Evolutionary conservation across 2,113 vertebrate genomes (phyloP).

Genomic region (Calyptomena viridis): DNA sequence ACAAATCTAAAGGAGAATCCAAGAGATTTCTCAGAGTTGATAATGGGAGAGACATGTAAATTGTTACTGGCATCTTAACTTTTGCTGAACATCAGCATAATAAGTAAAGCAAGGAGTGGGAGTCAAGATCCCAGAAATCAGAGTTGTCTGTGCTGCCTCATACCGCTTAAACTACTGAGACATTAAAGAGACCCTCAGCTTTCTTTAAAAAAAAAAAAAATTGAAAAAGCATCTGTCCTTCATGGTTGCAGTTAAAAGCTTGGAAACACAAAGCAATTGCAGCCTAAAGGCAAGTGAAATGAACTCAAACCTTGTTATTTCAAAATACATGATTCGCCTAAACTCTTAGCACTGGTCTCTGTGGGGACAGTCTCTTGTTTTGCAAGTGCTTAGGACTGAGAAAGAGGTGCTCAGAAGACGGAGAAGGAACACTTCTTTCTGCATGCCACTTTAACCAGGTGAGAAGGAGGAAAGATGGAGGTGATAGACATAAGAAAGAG

Average conservation of each 20-base stretch:
- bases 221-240: background rate
- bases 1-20: background rate
- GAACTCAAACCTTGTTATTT: slow-evolving; percentile 13
- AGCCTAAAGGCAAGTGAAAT: slow-evolving; percentile 27
- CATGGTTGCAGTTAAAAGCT: background rate
- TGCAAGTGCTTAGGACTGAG: background rate
- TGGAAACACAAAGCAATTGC: background rate
- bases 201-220: background rate
- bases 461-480: background rate
- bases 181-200: background rate
- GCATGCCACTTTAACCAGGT: background rate
- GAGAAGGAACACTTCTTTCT: background rate
- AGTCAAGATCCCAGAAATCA: background rate
- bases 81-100: background rate
- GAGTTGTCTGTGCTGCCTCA: background rate
- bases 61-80: slow-evolving; percentile 8
- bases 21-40: background rate
- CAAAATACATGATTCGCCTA: background rate
- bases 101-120: background rate
- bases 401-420: background rate
- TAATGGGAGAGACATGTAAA: background rate
- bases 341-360: background rate
- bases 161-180: background rate
- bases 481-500: background rate
- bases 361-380: background rate